Base-by-base conservation (phyloP, 2,797 vertebrate genomes). In the Helicolenus hilgendorfi region DNA sequence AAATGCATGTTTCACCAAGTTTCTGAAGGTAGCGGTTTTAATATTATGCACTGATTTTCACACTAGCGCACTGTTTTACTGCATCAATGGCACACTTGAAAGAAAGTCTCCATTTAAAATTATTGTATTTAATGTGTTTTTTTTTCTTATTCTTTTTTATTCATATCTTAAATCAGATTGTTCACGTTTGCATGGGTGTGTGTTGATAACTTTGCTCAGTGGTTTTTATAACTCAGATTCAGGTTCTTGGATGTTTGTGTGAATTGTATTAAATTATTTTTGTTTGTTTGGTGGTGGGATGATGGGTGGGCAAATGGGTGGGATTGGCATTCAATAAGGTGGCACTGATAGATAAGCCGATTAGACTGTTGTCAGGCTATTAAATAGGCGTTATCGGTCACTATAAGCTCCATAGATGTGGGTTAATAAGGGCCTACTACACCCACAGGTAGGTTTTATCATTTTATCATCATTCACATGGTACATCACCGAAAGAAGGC, bases 41-140 rank as follows among this genome's bases (percentile, higher is more conserved):
- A 90, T 88, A 78, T 92, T 86, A 93, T 96, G 94, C 94, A 95
- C 96, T 95, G 86, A 92, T 88, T 85, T 87, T 78, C 67, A 84
- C 75, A 53, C 73, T 69, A 33, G 41, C 77, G 41, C 85, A 67
- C 70, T 79, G 72, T 89, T 87, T 70, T 71, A 68, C 35, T 80
- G 64, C 65, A 82, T 79, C 11, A 4, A 1, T 62, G 55, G 53
- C 71, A 76, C 55, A 70, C 58, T 56, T 68, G 26, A 85, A 85
- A 75, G 33, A 36, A 76, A 49, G 5, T 64, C 41, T 38, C 67
- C 41, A 71, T 45, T 72, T 77, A 38, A 72, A 56, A 15, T 72
- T 64, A 5, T 72, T 89, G 70, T 82, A 56, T 71, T 38, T 35
- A 5, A 11, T 27, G 27, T 60, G 15, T 22, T 0, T 67, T 22